Conservation (phyloP, 30 jellyfish, hydroid and myxozoan genomes). For the Hydractinia symbiolongicarpus region DNA sequence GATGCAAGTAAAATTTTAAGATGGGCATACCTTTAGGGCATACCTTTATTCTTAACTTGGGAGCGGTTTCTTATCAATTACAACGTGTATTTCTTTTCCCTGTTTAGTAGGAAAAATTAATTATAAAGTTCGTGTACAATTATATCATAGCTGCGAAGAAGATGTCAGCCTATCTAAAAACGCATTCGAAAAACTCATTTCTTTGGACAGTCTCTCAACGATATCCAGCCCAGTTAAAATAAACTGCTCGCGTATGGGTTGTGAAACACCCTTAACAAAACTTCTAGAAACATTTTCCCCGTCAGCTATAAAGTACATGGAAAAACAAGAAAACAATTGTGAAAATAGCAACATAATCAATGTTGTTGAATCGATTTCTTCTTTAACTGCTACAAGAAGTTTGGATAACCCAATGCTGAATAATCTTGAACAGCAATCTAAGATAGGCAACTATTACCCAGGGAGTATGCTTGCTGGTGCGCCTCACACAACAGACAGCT, state of each 20-base stretch:
- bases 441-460: constrained; percentile 7
- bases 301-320: constrained; percentile 38
- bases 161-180: not conserved
- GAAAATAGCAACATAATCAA: not conserved
- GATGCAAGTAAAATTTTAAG: too few species aligned
- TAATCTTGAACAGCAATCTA: not conserved
- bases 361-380: not conserved
- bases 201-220: not conserved
- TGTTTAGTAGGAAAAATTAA: too few species aligned
- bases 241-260: not conserved
- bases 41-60: too few species aligned
- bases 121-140: too few species aligned
- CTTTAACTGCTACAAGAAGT: too few species aligned
- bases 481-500: not conserved
- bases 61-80: too few species aligned
- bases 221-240: constrained; percentile 5
- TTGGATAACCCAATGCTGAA: too few species aligned
- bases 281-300: constrained; percentile 7
- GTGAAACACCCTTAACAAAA: not conserved
- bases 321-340: not conserved
- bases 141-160: too few species aligned
- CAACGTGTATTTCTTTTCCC: too few species aligned
- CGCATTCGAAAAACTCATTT: constrained; percentile 10
- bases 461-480: constrained; percentile 30
- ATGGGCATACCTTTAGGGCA: too few species aligned